phyloP scores from a whole-genome alignment of 2,797 vertebrate genomes.

The Arctocebus calabarensis region DNA sequence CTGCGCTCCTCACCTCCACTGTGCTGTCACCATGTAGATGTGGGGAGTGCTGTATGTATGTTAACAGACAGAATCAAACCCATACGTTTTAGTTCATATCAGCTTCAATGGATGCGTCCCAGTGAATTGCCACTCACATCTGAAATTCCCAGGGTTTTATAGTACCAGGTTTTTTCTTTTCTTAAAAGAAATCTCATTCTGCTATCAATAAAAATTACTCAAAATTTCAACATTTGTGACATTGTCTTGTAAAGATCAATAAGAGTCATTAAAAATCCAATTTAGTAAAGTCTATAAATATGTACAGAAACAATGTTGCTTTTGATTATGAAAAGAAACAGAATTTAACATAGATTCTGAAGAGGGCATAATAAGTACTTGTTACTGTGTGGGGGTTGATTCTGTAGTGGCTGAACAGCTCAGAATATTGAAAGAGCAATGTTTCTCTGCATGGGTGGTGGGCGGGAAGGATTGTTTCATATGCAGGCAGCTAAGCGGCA shows the following conservation, averaged over 20 bases:
- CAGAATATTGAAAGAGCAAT: slow-evolving; percentile 62
- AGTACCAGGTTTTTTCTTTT: background rate
- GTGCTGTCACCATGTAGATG: background rate
- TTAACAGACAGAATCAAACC: slow-evolving; percentile 41
- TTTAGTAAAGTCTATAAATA: slow-evolving; percentile 62
- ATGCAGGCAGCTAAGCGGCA: slow-evolving; percentile 45
- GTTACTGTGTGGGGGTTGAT: slow-evolving; percentile 63
- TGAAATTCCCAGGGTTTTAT: slow-evolving; percentile 72
- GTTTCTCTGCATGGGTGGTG: slow-evolving; percentile 26
- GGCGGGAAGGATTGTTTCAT: slow-evolving; percentile 59
- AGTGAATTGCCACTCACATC: slow-evolving; percentile 67
- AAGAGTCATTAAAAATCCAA: slow-evolving; percentile 53
- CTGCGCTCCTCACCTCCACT: background rate
- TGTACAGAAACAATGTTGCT: slow-evolving; percentile 40
- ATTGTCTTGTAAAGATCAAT: slow-evolving; percentile 60
- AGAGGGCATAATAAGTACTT: slow-evolving; percentile 58
- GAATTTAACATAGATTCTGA: slow-evolving; percentile 63
- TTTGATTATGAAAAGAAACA: slow-evolving; percentile 62
- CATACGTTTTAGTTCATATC: slow-evolving; percentile 30
- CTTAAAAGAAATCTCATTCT: slow-evolving; percentile 64
- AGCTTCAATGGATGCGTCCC: slow-evolving; percentile 37
- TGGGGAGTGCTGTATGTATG: slow-evolving; percentile 30
- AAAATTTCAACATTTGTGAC: slow-evolving; percentile 61
- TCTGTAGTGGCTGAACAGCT: slow-evolving; percentile 50
- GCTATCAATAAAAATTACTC: slow-evolving; percentile 55